phyloP scores from a whole-genome alignment of 2,113 vertebrate species.

The Varanus komodoensis region DNA sequence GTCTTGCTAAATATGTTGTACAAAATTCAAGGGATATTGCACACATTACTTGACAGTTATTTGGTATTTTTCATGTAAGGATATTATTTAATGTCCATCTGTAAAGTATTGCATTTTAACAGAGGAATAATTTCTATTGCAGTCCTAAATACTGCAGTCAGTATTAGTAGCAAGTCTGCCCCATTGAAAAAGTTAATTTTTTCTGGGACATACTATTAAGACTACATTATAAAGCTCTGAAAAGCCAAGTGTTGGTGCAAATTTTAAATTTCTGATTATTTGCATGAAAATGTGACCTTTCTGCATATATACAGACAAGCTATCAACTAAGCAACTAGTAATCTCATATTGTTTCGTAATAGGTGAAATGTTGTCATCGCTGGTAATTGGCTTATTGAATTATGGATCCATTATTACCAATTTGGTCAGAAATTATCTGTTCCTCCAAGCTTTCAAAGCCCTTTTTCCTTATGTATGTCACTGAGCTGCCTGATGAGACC shows the following conservation, averaged over 20 bases:
- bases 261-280: fast-evolving
- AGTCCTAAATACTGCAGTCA: background rate
- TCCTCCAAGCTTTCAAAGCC: background rate
- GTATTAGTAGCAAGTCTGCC: background rate
- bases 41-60: background rate
- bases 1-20: slow-evolving; percentile 42
- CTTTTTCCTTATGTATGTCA: background rate
- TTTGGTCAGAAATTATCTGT: background rate
- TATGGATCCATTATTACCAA: background rate
- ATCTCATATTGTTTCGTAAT: background rate
- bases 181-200: background rate
- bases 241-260: background rate
- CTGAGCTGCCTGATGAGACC: background rate
- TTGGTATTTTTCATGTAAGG: fast-evolving
- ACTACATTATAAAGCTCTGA: background rate
- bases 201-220: too few species aligned
- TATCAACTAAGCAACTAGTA: background rate
- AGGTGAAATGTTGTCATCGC: background rate
- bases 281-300: background rate
- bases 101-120: background rate
- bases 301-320: background rate
- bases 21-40: background rate
- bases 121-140: background rate
- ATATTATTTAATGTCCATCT: background rate
- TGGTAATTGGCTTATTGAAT: background rate